phyloP scores from a whole-genome alignment of 2,888 invertebrate genomes.

The Leptopilina myrica region DNA sequence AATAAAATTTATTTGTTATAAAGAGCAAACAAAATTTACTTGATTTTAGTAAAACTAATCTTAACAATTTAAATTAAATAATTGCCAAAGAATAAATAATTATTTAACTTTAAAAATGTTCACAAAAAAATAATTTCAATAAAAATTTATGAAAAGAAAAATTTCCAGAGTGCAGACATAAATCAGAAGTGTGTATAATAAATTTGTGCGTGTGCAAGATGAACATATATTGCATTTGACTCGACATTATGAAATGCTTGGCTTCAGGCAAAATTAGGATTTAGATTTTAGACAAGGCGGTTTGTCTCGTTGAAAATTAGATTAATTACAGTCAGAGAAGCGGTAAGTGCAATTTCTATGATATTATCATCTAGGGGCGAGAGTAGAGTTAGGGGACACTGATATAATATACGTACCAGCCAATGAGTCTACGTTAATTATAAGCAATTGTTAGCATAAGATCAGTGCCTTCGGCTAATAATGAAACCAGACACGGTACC shows the following conservation, averaged over 20 bases:
- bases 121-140: too few species aligned
- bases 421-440: constrained; percentile 51
- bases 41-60: too few species aligned
- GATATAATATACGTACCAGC: constrained; percentile 27
- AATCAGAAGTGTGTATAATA: too few species aligned
- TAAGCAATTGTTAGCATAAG: constrained; percentile 49
- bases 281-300: constrained; percentile 1
- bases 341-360: constrained; percentile 60
- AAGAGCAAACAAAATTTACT: too few species aligned
- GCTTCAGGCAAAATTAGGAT: constrained; percentile 6
- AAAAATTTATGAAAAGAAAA: too few species aligned
- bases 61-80: too few species aligned
- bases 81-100: too few species aligned
- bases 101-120: too few species aligned
- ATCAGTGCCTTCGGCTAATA: constrained; percentile 47
- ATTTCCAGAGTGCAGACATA: too few species aligned
- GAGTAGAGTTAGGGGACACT: constrained; percentile 37
- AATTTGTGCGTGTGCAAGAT: too few species aligned
- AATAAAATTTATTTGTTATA: too few species aligned
- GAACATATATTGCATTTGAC: not conserved
- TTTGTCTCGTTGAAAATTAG: constrained; percentile 46
- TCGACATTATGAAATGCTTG: not conserved
- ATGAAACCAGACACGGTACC: constrained; percentile 51
- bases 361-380: constrained; percentile 40
- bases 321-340: constrained; percentile 47